Conservation (phyloP, 2,797 vertebrate species). For the Ataeniobius toweri region DNA sequence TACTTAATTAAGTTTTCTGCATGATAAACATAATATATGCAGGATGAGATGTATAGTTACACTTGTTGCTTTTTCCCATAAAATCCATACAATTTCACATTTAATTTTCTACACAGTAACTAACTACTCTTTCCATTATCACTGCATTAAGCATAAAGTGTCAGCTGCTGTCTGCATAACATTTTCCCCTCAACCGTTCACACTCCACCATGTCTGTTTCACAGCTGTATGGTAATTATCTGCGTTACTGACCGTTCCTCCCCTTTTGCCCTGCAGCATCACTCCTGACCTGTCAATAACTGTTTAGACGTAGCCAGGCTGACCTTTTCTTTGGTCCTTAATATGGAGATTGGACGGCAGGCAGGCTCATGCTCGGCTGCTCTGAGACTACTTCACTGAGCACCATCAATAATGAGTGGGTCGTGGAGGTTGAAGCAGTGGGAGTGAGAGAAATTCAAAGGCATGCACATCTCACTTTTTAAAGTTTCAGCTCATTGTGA, state of each 20-base stretch:
- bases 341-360: slow-evolving; percentile 60
- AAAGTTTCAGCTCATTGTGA: slow-evolving; percentile 13
- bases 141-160: slow-evolving; percentile 3
- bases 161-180: slow-evolving; percentile 26
- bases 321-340: slow-evolving; percentile 64
- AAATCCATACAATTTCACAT: background rate
- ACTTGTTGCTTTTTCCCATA: background rate
- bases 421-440: slow-evolving; percentile 20
- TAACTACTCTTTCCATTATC: slow-evolving; percentile 1
- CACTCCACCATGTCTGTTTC: slow-evolving; percentile 52
- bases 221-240: slow-evolving; percentile 42
- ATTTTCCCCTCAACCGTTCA: slow-evolving; percentile 40
- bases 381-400: slow-evolving; percentile 36
- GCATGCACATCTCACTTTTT: slow-evolving; percentile 23
- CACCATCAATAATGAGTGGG: slow-evolving; percentile 40
- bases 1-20: background rate
- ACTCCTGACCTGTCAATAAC: slow-evolving; percentile 51
- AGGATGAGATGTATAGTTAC: background rate
- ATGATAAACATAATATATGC: background rate
- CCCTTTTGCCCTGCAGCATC: slow-evolving; percentile 25
- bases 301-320: slow-evolving; percentile 52
- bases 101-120: slow-evolving; percentile 9
- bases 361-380: slow-evolving; percentile 26
- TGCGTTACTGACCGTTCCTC: slow-evolving; percentile 44
- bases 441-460: slow-evolving; percentile 26